phyloP scores from a whole-genome alignment of 2,797 vertebrate species.

The Scarus forsteni region DNA sequence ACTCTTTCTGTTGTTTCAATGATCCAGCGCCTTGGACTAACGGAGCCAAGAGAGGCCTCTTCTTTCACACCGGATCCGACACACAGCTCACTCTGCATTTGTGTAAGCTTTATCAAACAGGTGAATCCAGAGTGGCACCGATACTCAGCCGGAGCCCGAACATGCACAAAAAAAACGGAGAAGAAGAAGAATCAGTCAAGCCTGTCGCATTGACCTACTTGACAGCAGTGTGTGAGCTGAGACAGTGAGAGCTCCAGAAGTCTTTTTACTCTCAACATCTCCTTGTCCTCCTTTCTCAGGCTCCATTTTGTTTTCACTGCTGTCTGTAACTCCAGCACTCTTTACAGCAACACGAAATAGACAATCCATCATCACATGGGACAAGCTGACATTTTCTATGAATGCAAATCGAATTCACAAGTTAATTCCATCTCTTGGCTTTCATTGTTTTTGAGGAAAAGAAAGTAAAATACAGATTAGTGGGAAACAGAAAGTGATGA shows the following conservation, averaged over 20 bases:
- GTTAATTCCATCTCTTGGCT: slow-evolving; percentile 51
- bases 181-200: slow-evolving; percentile 70
- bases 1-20: slow-evolving; percentile 1
- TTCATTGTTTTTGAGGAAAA: slow-evolving; percentile 14
- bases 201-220: slow-evolving; percentile 79
- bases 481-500: no score
- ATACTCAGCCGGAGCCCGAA: slow-evolving; percentile 46
- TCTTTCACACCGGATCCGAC: slow-evolving; percentile 17
- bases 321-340: slow-evolving; percentile 16
- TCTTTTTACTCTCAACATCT: slow-evolving; percentile 30
- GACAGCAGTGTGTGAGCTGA: slow-evolving; percentile 59
- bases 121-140: slow-evolving; percentile 64
- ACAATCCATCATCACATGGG: slow-evolving; percentile 38
- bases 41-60: slow-evolving; percentile 1
- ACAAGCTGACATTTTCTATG: slow-evolving; percentile 42
- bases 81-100: slow-evolving; percentile 54
- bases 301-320: slow-evolving; percentile 11
- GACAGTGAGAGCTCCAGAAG: slow-evolving; percentile 51
- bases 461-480: no score
- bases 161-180: slow-evolving; percentile 39
- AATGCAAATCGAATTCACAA: slow-evolving; percentile 32
- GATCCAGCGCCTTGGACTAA: slow-evolving; percentile 4
- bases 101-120: slow-evolving; percentile 67
- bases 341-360: slow-evolving; percentile 3
- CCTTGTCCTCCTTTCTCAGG: slow-evolving; percentile 3